Evolutionary conservation across 1,140 invertebrate genomes (phyloP), one percentile per base, ranked within the genome.

Genomic region (Lordiphosa clarofinis): DNA sequence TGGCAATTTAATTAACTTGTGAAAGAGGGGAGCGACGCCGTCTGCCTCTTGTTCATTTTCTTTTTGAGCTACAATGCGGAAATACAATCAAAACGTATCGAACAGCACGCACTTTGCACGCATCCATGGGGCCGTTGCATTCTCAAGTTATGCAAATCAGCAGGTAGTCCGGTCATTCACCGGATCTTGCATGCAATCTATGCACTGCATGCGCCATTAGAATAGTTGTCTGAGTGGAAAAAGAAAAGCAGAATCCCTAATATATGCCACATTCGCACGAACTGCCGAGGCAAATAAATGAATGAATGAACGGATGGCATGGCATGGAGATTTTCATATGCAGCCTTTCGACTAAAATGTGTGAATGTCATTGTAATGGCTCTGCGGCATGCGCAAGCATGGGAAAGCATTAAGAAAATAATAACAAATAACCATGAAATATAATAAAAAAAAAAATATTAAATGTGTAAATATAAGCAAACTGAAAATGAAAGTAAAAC

Each of bases 71-170:
- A 62, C 75, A 64, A 74, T 78, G 75, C 74, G 75, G 76, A 79
- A 82, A 71, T 82, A 54, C 44, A 71, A 75, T 66, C 56, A 65
- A 70, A 62, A 53, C 36, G 63, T 72, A 44, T 57, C 59, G 73
- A 81, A 74, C 58, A 37, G 72, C 82, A 81, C 75, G 75, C 76
- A 81, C 75, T 82, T 66, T 55, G 55, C 58, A 58, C 58, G 9
- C n/a, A 37, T 24, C 31, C 8, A 50, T 11, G 15, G 43, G 21
- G 43, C 11, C 24, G 24, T 24, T 46, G 43, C 24, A 46, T 33
- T 46, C 11, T 46, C 24, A 31, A 53, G 64, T 68, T 68, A 68
- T 68, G 64, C 63, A 68, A 68, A 68, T 68, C 64, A 68, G 64
- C 64, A 68, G 64, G 64, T 68, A 68, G 64, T 68, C 64, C 47